Percentiles rank a stretch among this genome's conserved stretches.
These are phyloP conservation scores for Stichopus horrens DNA, from an alignment of 53 echinoderm and acorn worm species.

Conservation along the genomic window DNA sequence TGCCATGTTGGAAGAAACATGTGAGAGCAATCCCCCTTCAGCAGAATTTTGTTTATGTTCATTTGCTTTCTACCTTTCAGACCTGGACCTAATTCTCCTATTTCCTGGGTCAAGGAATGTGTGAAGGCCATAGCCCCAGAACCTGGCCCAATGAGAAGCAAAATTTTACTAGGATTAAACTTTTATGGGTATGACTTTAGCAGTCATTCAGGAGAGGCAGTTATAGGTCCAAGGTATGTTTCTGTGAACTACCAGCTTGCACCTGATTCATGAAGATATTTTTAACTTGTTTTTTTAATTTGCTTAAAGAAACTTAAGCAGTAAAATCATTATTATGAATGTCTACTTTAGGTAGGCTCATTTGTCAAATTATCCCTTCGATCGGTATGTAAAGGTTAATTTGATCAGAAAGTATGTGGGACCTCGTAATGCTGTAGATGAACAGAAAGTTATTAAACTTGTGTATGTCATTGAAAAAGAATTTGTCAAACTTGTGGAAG, in stretches of 20 bases:
- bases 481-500: too few relatives aligned
- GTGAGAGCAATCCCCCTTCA: neutral
- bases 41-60: neutral
- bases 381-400: too few relatives aligned
- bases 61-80: conserved; percentile 49
- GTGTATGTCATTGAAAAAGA: too few relatives aligned
- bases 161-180: conserved; percentile 89
- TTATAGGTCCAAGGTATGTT: conserved; percentile 75
- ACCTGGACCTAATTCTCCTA: conserved; percentile 88
- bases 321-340: neutral
- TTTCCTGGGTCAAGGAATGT: conserved; percentile 84
- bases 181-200: conserved; percentile 94
- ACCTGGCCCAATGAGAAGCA: conserved; percentile 62
- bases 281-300: neutral
- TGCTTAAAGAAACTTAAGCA: too few relatives aligned
- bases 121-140: conserved; percentile 79
- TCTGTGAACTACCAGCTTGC: neutral
- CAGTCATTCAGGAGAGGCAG: conserved; percentile 68
- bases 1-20: too few relatives aligned
- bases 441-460: too few relatives aligned
- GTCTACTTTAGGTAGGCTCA: neutral
- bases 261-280: neutral
- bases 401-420: too few relatives aligned
- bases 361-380: neutral
- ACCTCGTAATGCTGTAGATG: too few relatives aligned